Evolutionary conservation across 2,113 vertebrate species (phyloP), one percentile per base, ranked within the genome.

Genomic region (Tragelaphus scriptus): DNA sequence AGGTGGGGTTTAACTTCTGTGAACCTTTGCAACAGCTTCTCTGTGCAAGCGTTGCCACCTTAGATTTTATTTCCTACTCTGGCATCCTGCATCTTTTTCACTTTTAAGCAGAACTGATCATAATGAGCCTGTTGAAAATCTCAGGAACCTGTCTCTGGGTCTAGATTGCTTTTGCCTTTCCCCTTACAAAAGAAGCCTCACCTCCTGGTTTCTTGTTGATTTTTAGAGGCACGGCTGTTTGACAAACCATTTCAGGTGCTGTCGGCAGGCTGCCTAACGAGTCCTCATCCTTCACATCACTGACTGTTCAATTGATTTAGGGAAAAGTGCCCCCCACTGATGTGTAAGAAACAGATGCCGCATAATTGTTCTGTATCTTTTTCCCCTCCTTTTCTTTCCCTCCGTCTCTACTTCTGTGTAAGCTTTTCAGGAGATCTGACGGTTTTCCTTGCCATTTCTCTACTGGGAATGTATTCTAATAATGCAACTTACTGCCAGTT

Each of bases 171-270:
- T 96, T 90, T 90, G 56, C 13, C 95, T 96, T 88, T 91, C 14
- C 17, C 21, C 17, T 56, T 53, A 17, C 68, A 97, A 95, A 97
- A 55, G 93, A 95, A 93, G 95, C 91, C 61, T 96, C 71, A 87
- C 89, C 93, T 97, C 91, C 91, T 56, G 58, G 91, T 65, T 98
- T 71, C 93, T 88, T 97, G 97, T 98, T 97, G 97, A 95, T 96
- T 97, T 98, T 97, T 93, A 97, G 97, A 96, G 96, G 61, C 93
- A 96, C 1, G 81, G 93, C 94, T 97, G 51, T 95, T 96, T 97
- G 65, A 85, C 97, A 96, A 97, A 95, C 28, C 94, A 63, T 95
- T 97, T 88, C 81, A 58, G 95, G 49, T 90, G 95, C 94, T 53
- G 59, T 97, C 85, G 98, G 81, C 44, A 51, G 86, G 36, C 93